Evolutionary conservation across 2,888 invertebrate species (phyloP), one percentile per base, ranked within the genome.

Genomic region (Craniophora ligustri): DNA sequence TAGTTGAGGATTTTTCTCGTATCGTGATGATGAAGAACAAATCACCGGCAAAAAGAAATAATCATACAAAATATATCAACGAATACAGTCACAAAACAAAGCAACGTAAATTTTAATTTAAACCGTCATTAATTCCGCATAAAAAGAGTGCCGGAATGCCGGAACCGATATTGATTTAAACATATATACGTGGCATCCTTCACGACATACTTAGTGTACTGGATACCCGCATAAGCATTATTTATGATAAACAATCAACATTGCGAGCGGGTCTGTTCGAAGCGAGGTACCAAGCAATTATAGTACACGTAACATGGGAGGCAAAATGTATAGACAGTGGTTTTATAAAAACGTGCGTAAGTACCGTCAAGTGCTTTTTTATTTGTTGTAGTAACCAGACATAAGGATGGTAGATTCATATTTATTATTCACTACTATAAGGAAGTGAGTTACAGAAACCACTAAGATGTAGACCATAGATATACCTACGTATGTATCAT

Each of bases 171-270:
- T 16, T 13, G 34, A 10, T 41, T 53, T 21, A 30, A 23, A 45
- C 26, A 38, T 53, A 7, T 15, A 5, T 16, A 7, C 5, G 2
- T n/a, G 8, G n/a, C 34, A 36, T 46, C 21, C 15, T 19, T 40
- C 0, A 11, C 18, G 13, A 30, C 28, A 38, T 51, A 23, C 8
- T 13, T n/a, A n/a, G n/a, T n/a, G 8, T 13, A 38, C n/a, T 35
- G 32, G 26, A 30, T 34, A 54, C 65, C 65, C 60, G 60, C 65
- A 65, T 65, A 6, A 19, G 8, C 30, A 32, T 53, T 60, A 46
- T 44, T 59, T 36, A 49, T 47, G 42, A 34, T 21, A 64, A 23
- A 47, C 46, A 46, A 59, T 64, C 59, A 51, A 48, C 65, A 65
- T 65, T 60, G 50, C 50, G 8, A 14, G 13, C 65, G 28, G 31